These are phyloP conservation scores for Fistularia tabacaria DNA, from an alignment of 2,797 vertebrate species.

Conservation along the genomic window DNA sequence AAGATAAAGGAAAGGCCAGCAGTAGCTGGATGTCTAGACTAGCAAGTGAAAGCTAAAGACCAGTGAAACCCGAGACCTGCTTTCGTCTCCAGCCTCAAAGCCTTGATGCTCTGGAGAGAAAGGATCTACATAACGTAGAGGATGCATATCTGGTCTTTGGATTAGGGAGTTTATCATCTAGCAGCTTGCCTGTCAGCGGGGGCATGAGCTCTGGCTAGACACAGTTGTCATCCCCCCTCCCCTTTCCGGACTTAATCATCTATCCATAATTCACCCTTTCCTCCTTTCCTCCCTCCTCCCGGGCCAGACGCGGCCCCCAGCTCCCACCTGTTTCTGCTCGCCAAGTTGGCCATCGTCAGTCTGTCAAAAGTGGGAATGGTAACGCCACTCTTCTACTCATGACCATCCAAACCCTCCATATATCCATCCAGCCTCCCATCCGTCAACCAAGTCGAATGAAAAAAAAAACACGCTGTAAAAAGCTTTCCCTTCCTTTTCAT, in stretches of 20 bases:
- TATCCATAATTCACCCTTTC: slow-evolving; percentile 46
- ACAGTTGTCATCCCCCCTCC: background rate
- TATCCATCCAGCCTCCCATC: slow-evolving; percentile 26
- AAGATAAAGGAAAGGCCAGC: background rate
- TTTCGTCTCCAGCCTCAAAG: too few species aligned
- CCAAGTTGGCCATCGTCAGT: slow-evolving; percentile 37
- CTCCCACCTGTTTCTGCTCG: slow-evolving; percentile 47
- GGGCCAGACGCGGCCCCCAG: slow-evolving; percentile 9
- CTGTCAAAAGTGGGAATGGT: slow-evolving; percentile 59
- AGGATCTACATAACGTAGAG: slow-evolving; percentile 21
- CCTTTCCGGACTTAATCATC: background rate
- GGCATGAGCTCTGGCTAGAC: slow-evolving; percentile 47
- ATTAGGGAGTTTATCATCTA: slow-evolving; percentile 44
- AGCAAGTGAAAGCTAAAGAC: slow-evolving; percentile 9
- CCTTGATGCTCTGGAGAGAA: slow-evolving; percentile 3
- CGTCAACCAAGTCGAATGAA: slow-evolving; percentile 18
- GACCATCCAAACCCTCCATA: slow-evolving; percentile 8
- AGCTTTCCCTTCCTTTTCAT: slow-evolving; percentile 5
- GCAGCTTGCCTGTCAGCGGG: slow-evolving; percentile 58
- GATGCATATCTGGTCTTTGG: slow-evolving; percentile 32
- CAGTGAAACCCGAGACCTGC: background rate
- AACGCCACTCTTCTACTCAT: slow-evolving; percentile 42
- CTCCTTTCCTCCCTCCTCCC: slow-evolving; percentile 18
- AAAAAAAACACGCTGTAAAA: slow-evolving; percentile 14
- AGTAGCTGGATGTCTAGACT: slow-evolving; percentile 20